Base-by-base conservation (phyloP, 2,113 vertebrate species). In the Cynopterus brachyotis region DNA sequence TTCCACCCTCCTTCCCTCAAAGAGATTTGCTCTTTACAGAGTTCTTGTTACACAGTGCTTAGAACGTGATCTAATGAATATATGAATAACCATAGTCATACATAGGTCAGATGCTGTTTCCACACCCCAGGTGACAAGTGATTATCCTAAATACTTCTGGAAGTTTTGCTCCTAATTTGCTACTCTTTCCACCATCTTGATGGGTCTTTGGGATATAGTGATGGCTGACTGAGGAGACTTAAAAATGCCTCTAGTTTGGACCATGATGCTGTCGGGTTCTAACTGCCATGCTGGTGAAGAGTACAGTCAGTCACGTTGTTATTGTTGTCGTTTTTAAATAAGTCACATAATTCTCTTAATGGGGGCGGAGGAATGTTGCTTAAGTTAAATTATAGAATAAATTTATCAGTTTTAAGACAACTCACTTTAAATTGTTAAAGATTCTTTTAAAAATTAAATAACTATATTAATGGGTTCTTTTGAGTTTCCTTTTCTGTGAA, bases 361-460 rank as follows among this genome's bases (percentile, higher is more conserved):
- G 24, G 50, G 15, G 17, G 3, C 12, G 16, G 76, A 81, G 17
- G 3, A 26, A 26, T 45, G 60, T 73, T 84, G 37, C 35, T 37
- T 95, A 53, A 45, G 47, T 82, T 97, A 66, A 72, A 85, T 82
- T 94, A 85, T 78, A 73, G 55, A 78, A 69, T 79, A 69, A 4
- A 45, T 55, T 45, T 79, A 59, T 64, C 40, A 78, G 32, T 96
- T 87, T 94, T 84, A 50, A 57, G 69, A 50, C 60, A 78, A 70
- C 37, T 76, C 57, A 86, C 16, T 96, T 88, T 90, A 35, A 95
- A 55, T 70, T n/a, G 5, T 73, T 50, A 59, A 82, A 82, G 6
- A 20, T 76, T 70, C 79, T 24, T 57, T 96, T 81, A 5, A 70
- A 82, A 93, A 93, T 60, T 67, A 80, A 94, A 42, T 62, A 59